phyloP scores from a whole-genome alignment of 2,888 invertebrate genomes.

The Brachypalpus laphriformis region DNA sequence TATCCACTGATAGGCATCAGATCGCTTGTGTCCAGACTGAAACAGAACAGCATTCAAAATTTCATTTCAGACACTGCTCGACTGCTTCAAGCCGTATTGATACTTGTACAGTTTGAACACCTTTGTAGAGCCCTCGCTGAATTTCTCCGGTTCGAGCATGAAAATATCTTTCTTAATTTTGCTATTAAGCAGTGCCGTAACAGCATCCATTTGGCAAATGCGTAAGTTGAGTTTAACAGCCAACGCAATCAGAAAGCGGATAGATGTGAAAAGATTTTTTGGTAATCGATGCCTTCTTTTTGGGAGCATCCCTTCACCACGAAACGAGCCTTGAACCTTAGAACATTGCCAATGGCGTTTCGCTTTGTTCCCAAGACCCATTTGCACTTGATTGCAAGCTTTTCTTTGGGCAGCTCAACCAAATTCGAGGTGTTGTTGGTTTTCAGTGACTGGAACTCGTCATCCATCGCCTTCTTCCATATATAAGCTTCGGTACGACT shows the following conservation, averaged over 20 bases:
- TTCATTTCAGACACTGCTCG: conserved; percentile 48
- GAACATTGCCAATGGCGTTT: too few species aligned
- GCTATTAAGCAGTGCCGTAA: conserved; percentile 62
- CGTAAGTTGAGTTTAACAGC: not conserved
- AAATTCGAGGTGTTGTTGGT: too few species aligned
- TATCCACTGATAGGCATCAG: conserved; percentile 25
- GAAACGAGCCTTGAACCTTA: not conserved
- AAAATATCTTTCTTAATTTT: conserved; percentile 60
- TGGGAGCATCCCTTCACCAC: conserved; percentile 9
- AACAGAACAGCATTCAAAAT: conserved; percentile 31
- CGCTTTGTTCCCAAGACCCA: too few species aligned
- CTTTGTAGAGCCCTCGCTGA: conserved; percentile 31
- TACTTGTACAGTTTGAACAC: conserved; percentile 54
- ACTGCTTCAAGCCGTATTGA: conserved; percentile 62
- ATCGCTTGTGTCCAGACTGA: conserved; percentile 21
- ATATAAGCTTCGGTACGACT: too few species aligned
- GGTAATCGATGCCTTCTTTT: conserved; percentile 18
- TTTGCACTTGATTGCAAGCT: too few species aligned
- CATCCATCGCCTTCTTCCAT: too few species aligned
- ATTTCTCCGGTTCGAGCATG: conserved; percentile 71
- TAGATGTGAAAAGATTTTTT: conserved; percentile 21
- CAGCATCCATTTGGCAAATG: conserved; percentile 50
- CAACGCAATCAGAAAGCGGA: conserved; percentile 1
- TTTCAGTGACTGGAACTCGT: too few species aligned
- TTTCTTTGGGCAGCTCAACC: too few species aligned